A percentile compares a stretch with the other conserved stretches of the same genome.
Conservation (phyloP, 2,797 vertebrate genomes). For the Myiotriccus ornatus region DNA sequence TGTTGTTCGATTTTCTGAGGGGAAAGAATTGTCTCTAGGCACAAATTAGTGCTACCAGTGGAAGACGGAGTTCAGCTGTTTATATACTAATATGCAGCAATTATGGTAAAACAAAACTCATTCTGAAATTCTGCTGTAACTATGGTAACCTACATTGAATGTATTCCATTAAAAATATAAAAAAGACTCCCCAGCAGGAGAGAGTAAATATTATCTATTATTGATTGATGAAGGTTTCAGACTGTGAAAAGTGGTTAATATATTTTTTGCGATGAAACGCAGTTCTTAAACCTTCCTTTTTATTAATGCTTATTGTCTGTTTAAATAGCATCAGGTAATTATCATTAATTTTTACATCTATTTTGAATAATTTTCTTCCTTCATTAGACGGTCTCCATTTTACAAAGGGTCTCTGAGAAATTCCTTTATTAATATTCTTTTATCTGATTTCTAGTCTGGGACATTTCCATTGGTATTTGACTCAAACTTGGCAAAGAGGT, state of each 20-base stretch:
- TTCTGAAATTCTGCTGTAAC: conserved; percentile 73
- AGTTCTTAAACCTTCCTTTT: conserved; percentile 59
- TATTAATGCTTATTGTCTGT: conserved; percentile 57
- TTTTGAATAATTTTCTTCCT: conserved; percentile 36
- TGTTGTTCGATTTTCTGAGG: conserved; percentile 67
- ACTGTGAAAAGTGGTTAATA: conserved; percentile 71
- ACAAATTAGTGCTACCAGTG: conserved; percentile 69
- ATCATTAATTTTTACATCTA: conserved; percentile 60
- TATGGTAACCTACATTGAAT: conserved; percentile 73
- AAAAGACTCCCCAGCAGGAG: conserved; percentile 52
- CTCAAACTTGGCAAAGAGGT: conserved; percentile 20
- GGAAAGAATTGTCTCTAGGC: conserved; percentile 68
- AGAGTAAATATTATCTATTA: conserved; percentile 77
- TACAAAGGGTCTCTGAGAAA: neutral
- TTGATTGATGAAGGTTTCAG: conserved; percentile 74
- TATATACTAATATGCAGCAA: conserved; percentile 75
- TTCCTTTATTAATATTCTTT: conserved; percentile 37
- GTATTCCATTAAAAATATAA: conserved; percentile 73
- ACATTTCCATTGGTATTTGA: conserved; percentile 12
- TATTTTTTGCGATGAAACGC: conserved; percentile 61
- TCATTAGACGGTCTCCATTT: conserved; percentile 13
- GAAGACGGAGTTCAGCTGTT: conserved; percentile 74
- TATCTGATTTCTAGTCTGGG: conserved; percentile 9
- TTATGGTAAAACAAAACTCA: conserved; percentile 79
- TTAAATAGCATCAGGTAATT: conserved; percentile 61